These are phyloP conservation scores for Lissonota sp. DNA, from an alignment of 2,888 invertebrate species.

Conservation along the genomic window DNA sequence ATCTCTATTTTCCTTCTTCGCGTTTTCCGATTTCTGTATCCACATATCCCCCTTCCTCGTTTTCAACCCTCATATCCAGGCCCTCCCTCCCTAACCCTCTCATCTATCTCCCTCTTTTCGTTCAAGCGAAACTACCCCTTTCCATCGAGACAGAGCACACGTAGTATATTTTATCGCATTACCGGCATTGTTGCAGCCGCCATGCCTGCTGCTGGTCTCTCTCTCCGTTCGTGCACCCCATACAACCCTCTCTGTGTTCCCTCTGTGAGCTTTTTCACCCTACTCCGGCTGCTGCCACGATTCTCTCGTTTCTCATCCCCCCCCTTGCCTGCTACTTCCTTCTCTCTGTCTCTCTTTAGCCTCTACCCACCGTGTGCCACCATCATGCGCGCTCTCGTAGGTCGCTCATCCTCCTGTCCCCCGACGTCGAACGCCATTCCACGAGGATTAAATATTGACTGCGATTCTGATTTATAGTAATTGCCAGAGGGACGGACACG, in stretches of 20 bases:
- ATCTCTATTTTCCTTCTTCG: background rate
- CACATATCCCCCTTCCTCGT: slow-evolving; percentile 42
- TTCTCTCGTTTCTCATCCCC: slow-evolving; percentile 62
- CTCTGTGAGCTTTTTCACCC: slow-evolving; percentile 52
- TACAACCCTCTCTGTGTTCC: slow-evolving; percentile 43
- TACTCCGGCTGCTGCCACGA: slow-evolving; percentile 43
- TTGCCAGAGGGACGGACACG: slow-evolving; percentile 77
- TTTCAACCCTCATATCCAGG: slow-evolving; percentile 51
- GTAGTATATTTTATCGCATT: slow-evolving; percentile 81
- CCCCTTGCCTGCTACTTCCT: slow-evolving; percentile 6
- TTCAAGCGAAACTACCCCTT: slow-evolving; percentile 66
- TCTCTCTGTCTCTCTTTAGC: slow-evolving; percentile 11
- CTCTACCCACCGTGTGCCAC: slow-evolving; percentile 19
- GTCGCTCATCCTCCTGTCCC: slow-evolving; percentile 70
- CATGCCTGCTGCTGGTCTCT: slow-evolving; percentile 60
- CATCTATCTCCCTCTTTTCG: slow-evolving; percentile 55
- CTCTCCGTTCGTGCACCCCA: slow-evolving; percentile 30
- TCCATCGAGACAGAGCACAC: slow-evolving; percentile 67
- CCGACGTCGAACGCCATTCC: slow-evolving; percentile 78
- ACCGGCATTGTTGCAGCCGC: slow-evolving; percentile 80
- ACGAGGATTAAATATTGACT: slow-evolving; percentile 83
- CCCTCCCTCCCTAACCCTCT: slow-evolving; percentile 23
- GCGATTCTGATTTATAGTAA: slow-evolving; percentile 83
- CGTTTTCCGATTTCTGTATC: slow-evolving; percentile 43
- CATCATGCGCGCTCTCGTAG: slow-evolving; percentile 17